Evolutionary conservation across 2,888 invertebrate species (phyloP), one percentile per base, ranked within the genome.

Genomic region (Oscheius myriophilus): DNA sequence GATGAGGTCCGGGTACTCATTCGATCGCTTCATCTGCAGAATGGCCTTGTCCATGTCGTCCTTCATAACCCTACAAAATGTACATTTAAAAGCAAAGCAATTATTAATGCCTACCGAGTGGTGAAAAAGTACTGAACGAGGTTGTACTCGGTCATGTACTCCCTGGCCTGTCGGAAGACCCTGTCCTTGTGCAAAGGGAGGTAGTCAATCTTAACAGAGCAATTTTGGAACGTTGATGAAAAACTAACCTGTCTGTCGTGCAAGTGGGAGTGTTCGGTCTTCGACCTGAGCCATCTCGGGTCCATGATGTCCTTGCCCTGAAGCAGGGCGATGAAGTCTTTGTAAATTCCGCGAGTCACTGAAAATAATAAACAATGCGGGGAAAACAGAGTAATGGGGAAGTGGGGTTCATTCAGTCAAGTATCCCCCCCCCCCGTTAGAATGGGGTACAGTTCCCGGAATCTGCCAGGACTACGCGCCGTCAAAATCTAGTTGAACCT

Each of bases 331-430:
- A 79, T 7, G 14, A 79, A 42, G 41, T 79, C 79, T 62, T 77
- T 79, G 71, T 78, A 77, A 55, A 79, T 70, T 23, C 66, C 79
- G 7, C 79, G 72, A 18, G 71, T 68, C 58, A 79, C 77, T 79
- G 33, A 33, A 33, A 33, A 33, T n/a, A n/a, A n/a, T n/a, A n/a
- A n/a, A n/a, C n/a, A n/a, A n/a, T n/a, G n/a, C n/a, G n/a, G n/a
- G n/a, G n/a, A n/a, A n/a, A n/a, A n/a, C n/a, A n/a, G n/a, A n/a
- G n/a, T n/a, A n/a, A n/a, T n/a, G n/a, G n/a, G n/a, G n/a, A n/a
- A n/a, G n/a, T n/a, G n/a, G n/a, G n/a, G n/a, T n/a, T n/a, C n/a
- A n/a, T n/a, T n/a, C n/a, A n/a, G n/a, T n/a, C n/a, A n/a, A n/a
- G n/a, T n/a, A n/a, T n/a, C n/a, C n/a, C n/a, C n/a, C n/a, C n/a